Base-by-base conservation (phyloP, 2,888 invertebrate genomes). In the Cerceris rybyensis region DNA sequence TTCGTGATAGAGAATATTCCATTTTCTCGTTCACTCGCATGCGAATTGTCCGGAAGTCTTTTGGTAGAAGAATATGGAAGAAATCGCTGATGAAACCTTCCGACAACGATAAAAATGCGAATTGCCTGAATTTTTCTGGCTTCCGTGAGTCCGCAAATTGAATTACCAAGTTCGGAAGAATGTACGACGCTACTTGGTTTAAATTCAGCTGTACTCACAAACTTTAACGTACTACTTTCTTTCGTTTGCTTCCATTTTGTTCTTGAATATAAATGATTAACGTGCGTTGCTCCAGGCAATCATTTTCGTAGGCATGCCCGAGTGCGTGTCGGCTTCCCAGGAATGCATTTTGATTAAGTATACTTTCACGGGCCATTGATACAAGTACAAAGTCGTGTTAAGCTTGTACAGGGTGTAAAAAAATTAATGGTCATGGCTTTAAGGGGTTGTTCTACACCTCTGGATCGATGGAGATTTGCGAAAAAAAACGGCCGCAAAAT, bases 211-310 rank as follows among this genome's bases (percentile, higher is more conserved):
- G 68, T 57, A 61, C 49, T 67, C 7, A 16, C 41, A 16, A 82
- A 81, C 71, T 84, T 84, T 75, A 42, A n/a, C 54, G 28, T 16
- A 6, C 17, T 13, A 39, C 41, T 8, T 59, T 41, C 52, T n/a
- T 39, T 17, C 57, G 11, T 60, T 58, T 8, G 43, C 50, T 49
- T 41, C 55, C 58, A 59, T 52, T 78, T 81, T 74, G 46, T 67
- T 60, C 74, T 78, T 68, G 75, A 80, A 82, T 82, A 81, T 73
- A 73, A 68, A 73, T 73, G 75, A 78, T 83, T 76, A 78, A 81
- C 78, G 75, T 57, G 74, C 77, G 66, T 69, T 49, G 43, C 58
- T 57, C 50, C 46, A 49, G 49, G n/a, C 28, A 50, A 58, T 57
- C 69, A 41, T 41, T 50, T 60, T 49, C 50, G 46, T 50, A 46